phyloP scores from a whole-genome alignment of 2,113 vertebrate species.

The Paracanthobrama guichenoti region DNA sequence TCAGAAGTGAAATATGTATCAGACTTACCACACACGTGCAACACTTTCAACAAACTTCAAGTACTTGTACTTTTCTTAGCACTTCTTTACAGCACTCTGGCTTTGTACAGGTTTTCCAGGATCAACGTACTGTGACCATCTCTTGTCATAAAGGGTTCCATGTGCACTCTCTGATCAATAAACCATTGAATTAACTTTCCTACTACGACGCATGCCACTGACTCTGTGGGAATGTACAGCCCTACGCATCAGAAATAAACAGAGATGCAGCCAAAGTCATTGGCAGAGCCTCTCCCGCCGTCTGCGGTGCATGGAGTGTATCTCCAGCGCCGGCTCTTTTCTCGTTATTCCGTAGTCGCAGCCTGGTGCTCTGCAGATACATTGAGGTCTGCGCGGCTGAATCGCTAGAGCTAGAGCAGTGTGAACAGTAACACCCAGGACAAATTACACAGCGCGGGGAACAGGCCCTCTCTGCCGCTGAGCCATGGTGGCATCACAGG shows the following conservation, averaged over 20 bases:
- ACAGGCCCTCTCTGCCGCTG: constrained; percentile 67
- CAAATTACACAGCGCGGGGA: constrained; percentile 72
- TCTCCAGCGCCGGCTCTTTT: constrained; percentile 64
- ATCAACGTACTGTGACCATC: constrained; percentile 30
- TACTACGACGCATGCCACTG: constrained; percentile 53
- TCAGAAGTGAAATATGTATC: background rate
- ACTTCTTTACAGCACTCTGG: background rate
- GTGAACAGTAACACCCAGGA: constrained; percentile 76
- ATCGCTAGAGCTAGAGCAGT: constrained; percentile 67
- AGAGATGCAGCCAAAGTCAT: constrained; percentile 46
- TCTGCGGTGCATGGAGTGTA: constrained; percentile 64
- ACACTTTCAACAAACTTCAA: constrained; percentile 18
- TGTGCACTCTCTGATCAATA: constrained; percentile 29
- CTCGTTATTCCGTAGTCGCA: constrained; percentile 72
- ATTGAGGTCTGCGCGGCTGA: constrained; percentile 65
- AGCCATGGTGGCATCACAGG: constrained; percentile 77
- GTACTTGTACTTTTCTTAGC: constrained; percentile 5
- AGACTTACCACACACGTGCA: constrained; percentile 10
- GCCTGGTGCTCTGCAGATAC: constrained; percentile 75
- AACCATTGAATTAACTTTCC: constrained; percentile 58
- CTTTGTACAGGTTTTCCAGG: constrained; percentile 29
- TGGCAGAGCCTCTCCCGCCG: constrained; percentile 57
- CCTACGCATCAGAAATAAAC: constrained; percentile 51
- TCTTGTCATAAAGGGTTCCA: constrained; percentile 42
- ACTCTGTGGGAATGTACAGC: constrained; percentile 56